Percentiles rank a stretch among this genome's conserved stretches.
Evolutionary conservation across 2,797 vertebrate genomes (phyloP).

Genomic region (Enoplosus armatus): DNA sequence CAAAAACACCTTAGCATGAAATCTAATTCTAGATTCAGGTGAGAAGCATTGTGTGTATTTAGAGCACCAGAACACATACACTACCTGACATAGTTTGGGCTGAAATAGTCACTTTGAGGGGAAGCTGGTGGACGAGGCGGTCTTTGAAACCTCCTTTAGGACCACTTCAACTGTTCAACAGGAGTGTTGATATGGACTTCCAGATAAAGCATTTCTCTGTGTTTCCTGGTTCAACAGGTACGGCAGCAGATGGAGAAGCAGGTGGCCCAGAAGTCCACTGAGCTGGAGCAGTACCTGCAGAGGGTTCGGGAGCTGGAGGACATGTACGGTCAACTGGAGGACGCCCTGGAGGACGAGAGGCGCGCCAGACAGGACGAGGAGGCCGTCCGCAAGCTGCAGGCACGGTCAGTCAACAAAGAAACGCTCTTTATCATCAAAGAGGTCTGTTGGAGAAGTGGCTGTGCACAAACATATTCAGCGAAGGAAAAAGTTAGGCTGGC

Average conservation of each 20-base stretch:
- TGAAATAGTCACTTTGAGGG: background rate
- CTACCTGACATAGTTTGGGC: background rate
- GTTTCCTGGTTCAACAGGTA: slow-evolving; percentile 81
- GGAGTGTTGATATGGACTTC: background rate
- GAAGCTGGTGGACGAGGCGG: background rate
- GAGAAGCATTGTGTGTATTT: background rate
- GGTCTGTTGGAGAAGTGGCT: background rate
- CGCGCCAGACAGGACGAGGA: slow-evolving; percentile 95
- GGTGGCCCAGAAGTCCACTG: slow-evolving; percentile 95
- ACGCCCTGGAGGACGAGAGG: slow-evolving; percentile 93
- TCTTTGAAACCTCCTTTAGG: background rate
- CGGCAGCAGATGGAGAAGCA: slow-evolving; percentile 96
- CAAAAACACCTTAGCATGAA: background rate
- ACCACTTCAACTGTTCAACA: background rate
- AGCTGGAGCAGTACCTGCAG: slow-evolving; percentile 95
- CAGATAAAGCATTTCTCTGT: background rate
- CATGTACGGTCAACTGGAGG: slow-evolving; percentile 94
- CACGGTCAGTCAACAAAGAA: slow-evolving; percentile 85
- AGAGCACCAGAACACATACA: too few species aligned
- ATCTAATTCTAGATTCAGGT: background rate
- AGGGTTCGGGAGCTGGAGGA: slow-evolving; percentile 93
- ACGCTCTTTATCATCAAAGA: background rate
- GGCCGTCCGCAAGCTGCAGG: slow-evolving; percentile 91
- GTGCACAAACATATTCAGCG: background rate
- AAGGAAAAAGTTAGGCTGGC: background rate